Evolutionary conservation across 1,140 invertebrate species (phyloP).

Genomic region (Megalonaias nervosa): DNA sequence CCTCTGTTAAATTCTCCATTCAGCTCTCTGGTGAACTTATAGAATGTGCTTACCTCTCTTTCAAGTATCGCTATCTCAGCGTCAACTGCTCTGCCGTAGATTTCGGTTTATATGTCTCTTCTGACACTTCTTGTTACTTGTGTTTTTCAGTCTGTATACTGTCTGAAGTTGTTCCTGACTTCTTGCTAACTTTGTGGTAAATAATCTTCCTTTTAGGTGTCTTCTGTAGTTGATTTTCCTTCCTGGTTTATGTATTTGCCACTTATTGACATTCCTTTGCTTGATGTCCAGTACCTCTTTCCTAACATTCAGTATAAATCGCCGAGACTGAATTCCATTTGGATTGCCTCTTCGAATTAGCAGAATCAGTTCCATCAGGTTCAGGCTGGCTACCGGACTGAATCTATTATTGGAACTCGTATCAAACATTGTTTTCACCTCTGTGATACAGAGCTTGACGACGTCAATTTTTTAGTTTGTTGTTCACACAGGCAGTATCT

Average conservation of each 20-base stretch:
- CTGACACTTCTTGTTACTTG: slow-evolving; percentile 17
- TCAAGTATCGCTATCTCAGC: slow-evolving; percentile 14
- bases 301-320: background rate
- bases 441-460: background rate
- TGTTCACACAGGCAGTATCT: background rate
- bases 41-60: slow-evolving; percentile 12
- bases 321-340: background rate
- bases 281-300: background rate
- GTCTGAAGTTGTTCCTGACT: background rate
- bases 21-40: slow-evolving; percentile 14
- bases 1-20: background rate
- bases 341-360: background rate
- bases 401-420: background rate
- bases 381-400: background rate
- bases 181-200: slow-evolving; percentile 5
- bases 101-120: slow-evolving; percentile 16
- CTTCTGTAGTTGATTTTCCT: no score
- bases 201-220: slow-evolving; percentile 14
- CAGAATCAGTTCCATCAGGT: no score
- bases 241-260: no score
- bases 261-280: slow-evolving; percentile 4
- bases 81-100: slow-evolving; percentile 9
- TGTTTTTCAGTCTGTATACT: background rate
- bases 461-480: background rate
- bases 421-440: background rate